A percentile compares a stretch with the other conserved stretches of the same genome.
Conservation (phyloP, 2,797 vertebrate genomes). For the Sciurus vulgaris region DNA sequence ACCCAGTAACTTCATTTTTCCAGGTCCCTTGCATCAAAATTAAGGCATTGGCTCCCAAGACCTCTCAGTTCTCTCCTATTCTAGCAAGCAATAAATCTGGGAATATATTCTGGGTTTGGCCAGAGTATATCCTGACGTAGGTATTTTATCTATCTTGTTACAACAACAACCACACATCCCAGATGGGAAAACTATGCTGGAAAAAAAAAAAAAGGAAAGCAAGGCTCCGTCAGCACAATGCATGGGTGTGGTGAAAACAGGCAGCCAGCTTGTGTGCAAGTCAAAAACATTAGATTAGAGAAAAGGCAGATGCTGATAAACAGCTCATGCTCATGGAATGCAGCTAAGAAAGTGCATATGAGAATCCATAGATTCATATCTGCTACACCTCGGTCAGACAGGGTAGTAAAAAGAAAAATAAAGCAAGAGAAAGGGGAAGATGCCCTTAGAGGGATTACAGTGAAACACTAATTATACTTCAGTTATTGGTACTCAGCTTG, state of each 20-base stretch:
- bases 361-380: background rate
- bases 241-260: background rate
- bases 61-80: background rate
- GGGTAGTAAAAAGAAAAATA: background rate
- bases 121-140: background rate
- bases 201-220: background rate
- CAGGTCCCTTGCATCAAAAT: background rate
- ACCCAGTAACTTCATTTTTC: background rate
- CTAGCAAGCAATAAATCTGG: background rate
- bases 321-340: background rate
- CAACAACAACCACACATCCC: constrained; percentile 24
- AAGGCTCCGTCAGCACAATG: constrained; percentile 32
- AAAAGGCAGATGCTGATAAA: constrained; percentile 34
- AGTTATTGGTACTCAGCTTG: background rate
- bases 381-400: background rate
- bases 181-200: constrained; percentile 42
- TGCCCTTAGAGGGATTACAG: background rate
- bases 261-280: background rate
- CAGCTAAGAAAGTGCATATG: background rate
- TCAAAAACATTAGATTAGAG: background rate
- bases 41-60: background rate
- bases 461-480: background rate
- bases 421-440: background rate
- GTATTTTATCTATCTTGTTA: constrained; percentile 50
- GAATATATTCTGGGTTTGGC: background rate